Base-by-base conservation (phyloP, 2,113 vertebrate species). In the Tragelaphus buxtoni region DNA sequence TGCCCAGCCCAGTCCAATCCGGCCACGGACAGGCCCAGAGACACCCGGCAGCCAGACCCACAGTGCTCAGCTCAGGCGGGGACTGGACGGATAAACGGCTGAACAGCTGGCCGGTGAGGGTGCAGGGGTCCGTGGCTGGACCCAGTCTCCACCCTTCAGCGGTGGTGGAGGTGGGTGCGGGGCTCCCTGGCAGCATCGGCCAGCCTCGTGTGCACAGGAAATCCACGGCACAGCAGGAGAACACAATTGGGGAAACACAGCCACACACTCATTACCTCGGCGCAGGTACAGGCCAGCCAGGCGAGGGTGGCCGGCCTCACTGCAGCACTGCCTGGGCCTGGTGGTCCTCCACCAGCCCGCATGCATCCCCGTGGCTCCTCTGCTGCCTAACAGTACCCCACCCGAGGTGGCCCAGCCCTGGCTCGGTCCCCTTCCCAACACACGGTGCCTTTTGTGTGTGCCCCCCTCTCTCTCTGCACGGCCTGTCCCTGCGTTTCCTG, bases 301-400 rank as follows among this genome's bases (percentile, higher is more conserved):
- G 9, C 2, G 0, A 12, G 18, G 30, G 76, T 4, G 16, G 91
- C 16, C 0, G 0, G 69, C 45, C 32, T 28, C 9, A 3, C 45
- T 0, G 7, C 47, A 20, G 26, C 12, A 0, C 9, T 24, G 14
- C 69, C 32, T 4, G n/a, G 24, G 32, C 74, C 81, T 2, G 3
- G 2, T 1, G 9, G 14, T 20, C 11, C 58, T 74, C n/a, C 24
- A 47, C 1, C 12, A 3, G 6, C 82, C n/a, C 22, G 0, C 32
- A 4, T 1, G 13, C 0, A 3, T 8, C 13, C 55, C 60, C 0
- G 1, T 10, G 0, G 92, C 30, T 28, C 42, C 74, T 9, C 18
- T 0, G 1, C 30, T 2, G 61, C 5, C 69, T 0, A 1, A 3
- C 6, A 3, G 28, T 5, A 47, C 45, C 30, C 10, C 0, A 2